These are phyloP conservation scores for Ophioninae sp. DNA, from an alignment of 2,888 invertebrate genomes.

Conservation along the genomic window DNA sequence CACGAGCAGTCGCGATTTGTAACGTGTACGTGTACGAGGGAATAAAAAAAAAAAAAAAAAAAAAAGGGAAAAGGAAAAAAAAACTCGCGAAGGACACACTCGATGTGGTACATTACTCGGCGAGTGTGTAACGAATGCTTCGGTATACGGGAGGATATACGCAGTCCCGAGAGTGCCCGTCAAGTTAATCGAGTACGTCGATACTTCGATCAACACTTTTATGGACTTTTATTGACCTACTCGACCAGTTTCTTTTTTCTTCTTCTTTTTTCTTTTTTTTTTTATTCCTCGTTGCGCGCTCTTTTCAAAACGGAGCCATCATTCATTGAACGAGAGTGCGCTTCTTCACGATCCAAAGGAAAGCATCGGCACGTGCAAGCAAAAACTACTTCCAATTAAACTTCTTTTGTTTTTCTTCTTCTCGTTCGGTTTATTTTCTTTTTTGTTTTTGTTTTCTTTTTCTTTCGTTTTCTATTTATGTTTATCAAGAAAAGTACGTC, in stretches of 20 bases:
- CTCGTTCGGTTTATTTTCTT: too few relatives aligned
- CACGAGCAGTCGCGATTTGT: not conserved
- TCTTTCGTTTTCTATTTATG: not conserved
- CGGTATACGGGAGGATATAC: conserved; percentile 24
- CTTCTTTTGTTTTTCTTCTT: too few relatives aligned
- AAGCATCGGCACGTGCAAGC: not conserved
- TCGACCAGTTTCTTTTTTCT: conserved; percentile 45
- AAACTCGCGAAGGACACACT: conserved; percentile 33
- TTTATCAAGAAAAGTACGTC: too few relatives aligned
- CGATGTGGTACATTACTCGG: conserved; percentile 26
- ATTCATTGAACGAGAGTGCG: conserved; percentile 38
- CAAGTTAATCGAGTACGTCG: conserved; percentile 44
- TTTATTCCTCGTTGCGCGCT: not conserved
- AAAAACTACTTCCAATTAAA: conserved; percentile 30
- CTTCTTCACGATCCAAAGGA: conserved; percentile 27
- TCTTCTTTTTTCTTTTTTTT: too few relatives aligned
- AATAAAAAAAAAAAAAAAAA: conserved; percentile 16
- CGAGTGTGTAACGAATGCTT: conserved; percentile 11
- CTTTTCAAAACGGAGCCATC: conserved; percentile 30
- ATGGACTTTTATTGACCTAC: conserved; percentile 60
- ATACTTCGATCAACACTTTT: conserved; percentile 42
- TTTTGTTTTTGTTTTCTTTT: too few relatives aligned
- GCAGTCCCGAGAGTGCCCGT: conserved; percentile 30
- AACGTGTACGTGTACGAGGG: conserved; percentile 55
- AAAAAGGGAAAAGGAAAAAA: too few relatives aligned